A percentile compares a stretch with the other conserved stretches of the same genome.
These are phyloP conservation scores for Caenorhabditis japonica DNA, from an alignment of 2,888 invertebrate genomes.

Conservation along the genomic window DNA sequence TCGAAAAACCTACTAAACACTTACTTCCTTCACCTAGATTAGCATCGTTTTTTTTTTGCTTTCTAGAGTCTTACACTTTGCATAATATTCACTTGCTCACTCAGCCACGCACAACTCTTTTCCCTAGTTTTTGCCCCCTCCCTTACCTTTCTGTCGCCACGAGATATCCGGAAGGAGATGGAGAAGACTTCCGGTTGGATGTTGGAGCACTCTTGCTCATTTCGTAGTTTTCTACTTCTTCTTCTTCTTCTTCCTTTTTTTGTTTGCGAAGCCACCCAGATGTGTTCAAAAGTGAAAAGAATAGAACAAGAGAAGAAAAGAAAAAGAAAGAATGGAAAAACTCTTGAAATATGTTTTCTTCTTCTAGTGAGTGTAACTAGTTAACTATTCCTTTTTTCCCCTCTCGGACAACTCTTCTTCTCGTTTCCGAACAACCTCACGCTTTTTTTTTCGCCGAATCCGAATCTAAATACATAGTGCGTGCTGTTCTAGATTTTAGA, in stretches of 20 bases:
- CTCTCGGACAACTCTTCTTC: too few species aligned
- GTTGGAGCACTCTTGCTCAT: neutral
- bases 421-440: slow-evolving; percentile 14
- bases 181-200: too few species aligned
- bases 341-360: slow-evolving; percentile 30
- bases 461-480: slow-evolving; percentile 31
- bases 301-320: neutral
- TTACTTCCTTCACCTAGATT: too few species aligned
- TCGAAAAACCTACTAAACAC: too few species aligned
- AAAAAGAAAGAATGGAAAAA: slow-evolving; percentile 41
- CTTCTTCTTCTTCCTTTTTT: neutral
- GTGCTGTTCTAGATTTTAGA: slow-evolving; percentile 13
- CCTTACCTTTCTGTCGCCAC: neutral
- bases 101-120: neutral
- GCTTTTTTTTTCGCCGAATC: slow-evolving; percentile 13
- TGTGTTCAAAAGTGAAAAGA: neutral
- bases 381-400: slow-evolving; percentile 35
- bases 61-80: slow-evolving; percentile 22
- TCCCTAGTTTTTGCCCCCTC: slow-evolving; percentile 19
- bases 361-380: slow-evolving; percentile 31
- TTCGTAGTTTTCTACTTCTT: slow-evolving; percentile 1
- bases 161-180: neutral
- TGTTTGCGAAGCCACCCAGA: too few species aligned
- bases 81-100: slow-evolving; percentile 3
- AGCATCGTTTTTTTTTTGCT: slow-evolving; percentile 12